A percentile compares a stretch with the other conserved stretches of the same genome.
Conservation (phyloP, 2,888 invertebrate genomes). For the Anagyrus pseudococci region DNA sequence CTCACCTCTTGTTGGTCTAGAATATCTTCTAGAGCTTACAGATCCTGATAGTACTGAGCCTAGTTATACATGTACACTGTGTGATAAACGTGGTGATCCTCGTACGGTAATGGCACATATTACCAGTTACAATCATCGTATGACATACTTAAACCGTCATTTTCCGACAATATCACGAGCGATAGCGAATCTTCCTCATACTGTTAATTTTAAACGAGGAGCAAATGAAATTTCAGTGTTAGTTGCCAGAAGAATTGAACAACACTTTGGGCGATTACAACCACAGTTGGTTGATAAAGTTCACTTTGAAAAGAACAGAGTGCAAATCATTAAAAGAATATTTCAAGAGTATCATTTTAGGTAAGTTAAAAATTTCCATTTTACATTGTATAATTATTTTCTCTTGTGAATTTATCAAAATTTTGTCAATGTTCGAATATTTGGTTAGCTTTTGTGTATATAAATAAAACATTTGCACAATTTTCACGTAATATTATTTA, state of each 20-base stretch:
- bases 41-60: slow-evolving; percentile 73
- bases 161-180: slow-evolving; percentile 68
- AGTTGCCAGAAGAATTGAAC: slow-evolving; percentile 75
- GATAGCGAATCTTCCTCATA: slow-evolving; percentile 69
- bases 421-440: slow-evolving; percentile 9
- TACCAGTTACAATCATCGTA: slow-evolving; percentile 78
- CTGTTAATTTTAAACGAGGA: slow-evolving; percentile 64
- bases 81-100: slow-evolving; percentile 80
- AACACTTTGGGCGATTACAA: slow-evolving; percentile 73
- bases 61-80: slow-evolving; percentile 78
- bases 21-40: slow-evolving; percentile 79
- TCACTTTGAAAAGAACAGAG: slow-evolving; percentile 73
- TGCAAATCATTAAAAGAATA: slow-evolving; percentile 68
- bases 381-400: slow-evolving; percentile 11
- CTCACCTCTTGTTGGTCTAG: slow-evolving; percentile 73
- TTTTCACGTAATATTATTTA: background rate
- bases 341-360: slow-evolving; percentile 72
- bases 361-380: slow-evolving; percentile 52
- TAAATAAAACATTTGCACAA: background rate
- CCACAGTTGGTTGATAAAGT: slow-evolving; percentile 73
- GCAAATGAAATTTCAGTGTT: slow-evolving; percentile 61
- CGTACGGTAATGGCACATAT: slow-evolving; percentile 81
- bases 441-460: background rate
- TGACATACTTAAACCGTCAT: slow-evolving; percentile 74
- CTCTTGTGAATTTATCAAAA: slow-evolving; percentile 13